A percentile compares a stretch with the other conserved stretches of the same genome.
Conservation (phyloP, 2,888 invertebrate genomes). For the Liodrosophila aerea region DNA sequence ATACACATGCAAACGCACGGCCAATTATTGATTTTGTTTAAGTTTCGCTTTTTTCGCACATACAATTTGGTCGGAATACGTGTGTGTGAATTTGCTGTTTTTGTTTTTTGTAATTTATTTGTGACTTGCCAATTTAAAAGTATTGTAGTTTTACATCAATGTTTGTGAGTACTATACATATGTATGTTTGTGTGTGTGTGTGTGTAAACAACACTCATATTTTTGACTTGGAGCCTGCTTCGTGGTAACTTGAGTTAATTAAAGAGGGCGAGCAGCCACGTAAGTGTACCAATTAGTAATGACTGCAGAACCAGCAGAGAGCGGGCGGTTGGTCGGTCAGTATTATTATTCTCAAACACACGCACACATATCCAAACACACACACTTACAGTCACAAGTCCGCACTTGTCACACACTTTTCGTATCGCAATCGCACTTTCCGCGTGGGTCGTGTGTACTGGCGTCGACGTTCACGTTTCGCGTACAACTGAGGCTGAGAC, state of each 20-base stretch:
- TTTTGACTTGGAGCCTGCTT: conserved; percentile 21
- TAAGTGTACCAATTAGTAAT: conserved; percentile 41
- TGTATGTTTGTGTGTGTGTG: conserved; percentile 2
- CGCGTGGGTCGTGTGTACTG: conserved; percentile 47
- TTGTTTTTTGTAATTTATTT: conserved; percentile 9
- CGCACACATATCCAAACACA: conserved; percentile 31
- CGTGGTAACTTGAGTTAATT: conserved; percentile 23
- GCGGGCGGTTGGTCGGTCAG: conserved; percentile 9
- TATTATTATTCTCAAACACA: conserved; percentile 44
- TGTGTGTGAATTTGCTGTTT: conserved; percentile 10
- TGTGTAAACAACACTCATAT: conserved; percentile 7
- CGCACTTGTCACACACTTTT: conserved; percentile 45
- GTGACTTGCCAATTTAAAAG: conserved; percentile 35
- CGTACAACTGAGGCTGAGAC: conserved; percentile 62
- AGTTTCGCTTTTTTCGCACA: conserved; percentile 42
- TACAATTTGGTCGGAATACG: conserved; percentile 39
- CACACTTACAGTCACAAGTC: conserved; percentile 9
- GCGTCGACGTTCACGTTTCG: conserved; percentile 55
- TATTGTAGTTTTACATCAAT: conserved; percentile 18
- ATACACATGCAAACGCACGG: conserved; percentile 39
- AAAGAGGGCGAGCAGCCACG: conserved; percentile 32
- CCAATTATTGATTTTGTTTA: conserved; percentile 72
- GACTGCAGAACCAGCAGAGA: conserved; percentile 28
- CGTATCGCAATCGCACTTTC: conserved; percentile 21
- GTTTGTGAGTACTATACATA: conserved; percentile 7